Evolutionary conservation across 2,888 invertebrate genomes (phyloP), one percentile per base, ranked within the genome.

Genomic region (Strigamia crassipes): DNA sequence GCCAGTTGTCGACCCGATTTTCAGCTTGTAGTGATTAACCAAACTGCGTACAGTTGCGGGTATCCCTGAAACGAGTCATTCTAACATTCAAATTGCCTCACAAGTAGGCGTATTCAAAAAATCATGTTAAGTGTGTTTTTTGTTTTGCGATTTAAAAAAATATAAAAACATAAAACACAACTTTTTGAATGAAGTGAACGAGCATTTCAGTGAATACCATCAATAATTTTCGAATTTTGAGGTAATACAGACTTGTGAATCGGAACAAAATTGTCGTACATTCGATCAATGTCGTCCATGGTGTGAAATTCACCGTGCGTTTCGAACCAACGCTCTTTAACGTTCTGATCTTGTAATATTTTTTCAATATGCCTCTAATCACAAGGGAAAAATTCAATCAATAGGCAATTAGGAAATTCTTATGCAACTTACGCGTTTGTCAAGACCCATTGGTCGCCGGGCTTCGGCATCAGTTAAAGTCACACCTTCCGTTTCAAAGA

Each of bases 401-500:
- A 9, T 3, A 23, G 8, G 13, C 4, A 61, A 46, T 31, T 18
- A 51, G 21, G 3, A 41, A 81, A 51, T 42, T 51, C 23, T 81
- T 61, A 51, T 4, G 3, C n/a, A n/a, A 31, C 79, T 81, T 79
- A 84, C 85, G 82, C 83, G 41, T 83, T 88, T 88, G 34, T 87
- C 84, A 18, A 87, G 84, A 21, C 88, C 88, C 88, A 88, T 88
- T 1, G 88, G 88, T n/a, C 84, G 84, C 27, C 88, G 84, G 6
- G 87, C 87, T 83, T 88, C 88, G 18, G 82, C 82, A 51, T 82
- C 83, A 51, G 84, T 83, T 27, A 85, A 84, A 61, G 85, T 84
- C 15, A 86, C 84, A 0, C 84, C 85, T 83, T 86, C 84, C 61
- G 85, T 83, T 56, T 84, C 77, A 82, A 86, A 88, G 6, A 88